Base-by-base conservation (phyloP, 2,113 vertebrate species). In the Salminus brasiliensis region DNA sequence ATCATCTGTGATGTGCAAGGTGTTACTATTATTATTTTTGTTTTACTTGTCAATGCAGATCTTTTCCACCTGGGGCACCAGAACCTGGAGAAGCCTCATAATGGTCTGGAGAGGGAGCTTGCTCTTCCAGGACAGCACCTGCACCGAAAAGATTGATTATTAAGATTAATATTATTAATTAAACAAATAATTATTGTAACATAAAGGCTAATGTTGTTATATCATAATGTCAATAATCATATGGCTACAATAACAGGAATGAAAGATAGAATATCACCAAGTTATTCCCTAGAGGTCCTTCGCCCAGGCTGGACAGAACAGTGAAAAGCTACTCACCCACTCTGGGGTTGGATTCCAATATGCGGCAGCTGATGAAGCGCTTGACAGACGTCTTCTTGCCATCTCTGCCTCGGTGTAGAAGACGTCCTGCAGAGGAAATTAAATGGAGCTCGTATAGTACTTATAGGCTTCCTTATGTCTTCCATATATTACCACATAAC, bases 21-120 rank as follows among this genome's bases (percentile, higher is more conserved):
- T 15, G 43, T 13, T 13, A 21, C n/a, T n/a, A 68, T 9, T 6
- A 49, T 5, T 30, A 21, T 39, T 13, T 25, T 76, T 60, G 55
- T 16, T 93, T 80, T 89, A 99, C 98, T 99, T 99, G 91, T 99
- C 98, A 2, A 99, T 99, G 90, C 98, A 99, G 91, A 99, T 99
- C 91, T 99, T 99, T 89, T 99, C 98, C 90, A 99, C 98, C 86
- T 99, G 98, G 23, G 98, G 98, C 1, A 99, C 98, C 76, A 99
- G 90, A 66, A 99, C 98, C 88, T 99, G 98, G 16, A 99, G 89
- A 53, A 99, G 92, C 15, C 98, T 84, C 98, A 99, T 99, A 89
- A 99, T 98, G 69, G 98, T 99, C 91, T 99, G 98, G 81, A 99
- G 89, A 0, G 98, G 98, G 67, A 99, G 93, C 83, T 99, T 99